Evolutionary conservation across 2,888 invertebrate species (phyloP).

Genomic region (Spicauda simplicius): DNA sequence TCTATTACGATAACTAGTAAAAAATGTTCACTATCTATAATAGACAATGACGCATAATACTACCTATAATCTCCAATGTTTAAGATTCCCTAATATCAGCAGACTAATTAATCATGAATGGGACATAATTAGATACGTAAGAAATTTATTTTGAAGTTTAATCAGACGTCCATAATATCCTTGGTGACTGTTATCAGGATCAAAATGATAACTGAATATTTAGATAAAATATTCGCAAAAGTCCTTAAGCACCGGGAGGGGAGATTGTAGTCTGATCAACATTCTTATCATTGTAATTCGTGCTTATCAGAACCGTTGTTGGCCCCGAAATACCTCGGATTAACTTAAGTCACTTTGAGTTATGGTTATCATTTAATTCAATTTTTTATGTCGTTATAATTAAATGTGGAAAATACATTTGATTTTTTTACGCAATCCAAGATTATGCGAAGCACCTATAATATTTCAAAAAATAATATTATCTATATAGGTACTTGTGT

Average conservation of each 20-base stretch:
- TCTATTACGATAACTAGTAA: no score
- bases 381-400: background rate
- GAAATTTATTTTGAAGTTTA: background rate
- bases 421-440: no score
- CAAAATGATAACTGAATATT: background rate
- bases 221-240: conserved; percentile 14
- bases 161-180: background rate
- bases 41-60: no score
- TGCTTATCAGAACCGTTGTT: background rate
- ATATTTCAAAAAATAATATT: no score
- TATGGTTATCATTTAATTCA: background rate
- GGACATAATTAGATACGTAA: background rate
- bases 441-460: no score
- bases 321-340: background rate
- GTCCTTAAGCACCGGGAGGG: conserved; percentile 7
- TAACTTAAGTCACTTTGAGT: conserved; percentile 7
- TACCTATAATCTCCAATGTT: no score
- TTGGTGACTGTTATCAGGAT: background rate
- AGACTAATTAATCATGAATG: background rate
- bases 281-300: conserved; percentile 5
- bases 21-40: no score
- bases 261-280: background rate
- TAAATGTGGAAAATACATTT: background rate
- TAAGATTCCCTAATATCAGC: no score
- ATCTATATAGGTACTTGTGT: no score